phyloP scores from a whole-genome alignment of 23 tunicate genomes.

The Halocynthia roretzi region DNA sequence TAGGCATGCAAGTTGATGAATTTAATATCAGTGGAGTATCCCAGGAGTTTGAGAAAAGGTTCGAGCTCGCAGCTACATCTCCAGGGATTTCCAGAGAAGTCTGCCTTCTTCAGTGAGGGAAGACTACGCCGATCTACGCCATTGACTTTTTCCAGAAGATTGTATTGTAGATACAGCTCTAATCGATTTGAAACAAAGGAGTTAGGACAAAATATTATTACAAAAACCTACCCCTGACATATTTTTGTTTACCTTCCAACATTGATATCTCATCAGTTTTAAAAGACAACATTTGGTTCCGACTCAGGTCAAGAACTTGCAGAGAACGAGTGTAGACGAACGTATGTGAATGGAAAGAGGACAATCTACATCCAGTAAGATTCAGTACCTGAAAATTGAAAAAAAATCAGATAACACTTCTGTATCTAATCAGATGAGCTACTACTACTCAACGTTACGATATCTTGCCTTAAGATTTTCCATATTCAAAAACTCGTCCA shows the following conservation, averaged over 20 bases:
- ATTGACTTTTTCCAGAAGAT: slow-evolving; percentile 37
- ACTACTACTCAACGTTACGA: not conserved
- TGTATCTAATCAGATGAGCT: no score
- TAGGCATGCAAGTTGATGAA: slow-evolving; percentile 42
- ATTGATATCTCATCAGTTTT: slow-evolving; percentile 28
- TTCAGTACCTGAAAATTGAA: slow-evolving; percentile 42
- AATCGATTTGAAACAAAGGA: not conserved
- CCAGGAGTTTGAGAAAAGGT: slow-evolving; percentile 27
- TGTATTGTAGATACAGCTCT: slow-evolving; percentile 66
- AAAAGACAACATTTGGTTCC: slow-evolving; percentile 28
- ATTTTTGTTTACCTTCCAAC: slow-evolving; percentile 33
- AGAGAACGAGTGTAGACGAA: slow-evolving; percentile 51
- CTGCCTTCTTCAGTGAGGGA: slow-evolving; percentile 42
- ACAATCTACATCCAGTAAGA: slow-evolving; percentile 28
- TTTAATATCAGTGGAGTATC: slow-evolving; percentile 23
- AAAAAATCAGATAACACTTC: not conserved
- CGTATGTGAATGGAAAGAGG: slow-evolving; percentile 35
- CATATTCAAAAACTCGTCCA: slow-evolving; percentile 69
- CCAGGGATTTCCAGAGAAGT: slow-evolving; percentile 54
- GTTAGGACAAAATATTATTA: not conserved
- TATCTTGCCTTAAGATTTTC: slow-evolving; percentile 18
- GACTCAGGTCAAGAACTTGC: slow-evolving; percentile 64
- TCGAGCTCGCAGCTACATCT: slow-evolving; percentile 57
- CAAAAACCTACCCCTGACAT: not conserved
- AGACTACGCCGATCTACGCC: slow-evolving; percentile 1